Percentiles rank a stretch among this genome's conserved stretches.
Conservation (phyloP, 2,888 invertebrate genomes). For the Tipula helvola region DNA sequence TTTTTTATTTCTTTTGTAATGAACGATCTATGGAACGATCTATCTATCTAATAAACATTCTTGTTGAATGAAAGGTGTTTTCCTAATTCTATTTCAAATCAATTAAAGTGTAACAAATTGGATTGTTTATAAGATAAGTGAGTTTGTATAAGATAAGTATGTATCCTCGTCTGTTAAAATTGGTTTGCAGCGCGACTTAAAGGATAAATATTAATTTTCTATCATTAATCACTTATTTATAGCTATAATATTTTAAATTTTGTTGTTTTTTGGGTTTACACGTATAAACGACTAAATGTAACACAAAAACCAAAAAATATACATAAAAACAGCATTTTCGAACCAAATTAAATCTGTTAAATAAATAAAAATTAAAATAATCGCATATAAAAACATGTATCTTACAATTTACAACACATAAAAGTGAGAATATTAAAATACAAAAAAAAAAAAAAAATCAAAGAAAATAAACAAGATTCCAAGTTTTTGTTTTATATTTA, state of each 20-base stretch:
- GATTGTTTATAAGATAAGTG: neutral
- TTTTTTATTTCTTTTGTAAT: neutral
- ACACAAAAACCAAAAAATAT: neutral
- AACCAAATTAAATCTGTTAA: neutral
- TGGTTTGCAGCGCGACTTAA: neutral
- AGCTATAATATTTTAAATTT: neutral
- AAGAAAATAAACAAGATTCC: neutral
- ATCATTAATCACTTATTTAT: neutral
- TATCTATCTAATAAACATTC: neutral
- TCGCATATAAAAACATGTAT: neutral
- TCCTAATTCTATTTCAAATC: neutral
- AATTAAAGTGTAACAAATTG: neutral
- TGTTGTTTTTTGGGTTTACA: neutral
- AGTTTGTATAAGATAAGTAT: neutral
- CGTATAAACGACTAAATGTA: neutral
- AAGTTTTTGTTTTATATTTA: neutral
- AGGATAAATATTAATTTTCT: neutral
- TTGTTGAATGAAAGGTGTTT: neutral
- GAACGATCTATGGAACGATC: neutral
- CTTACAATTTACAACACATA: neutral
- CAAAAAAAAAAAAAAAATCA: neutral
- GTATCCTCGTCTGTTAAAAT: neutral
- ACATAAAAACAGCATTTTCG: neutral
- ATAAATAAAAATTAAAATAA: neutral
- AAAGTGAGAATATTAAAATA: neutral